phyloP scores from a whole-genome alignment of 2,113 vertebrate genomes.

The Martes martes region DNA sequence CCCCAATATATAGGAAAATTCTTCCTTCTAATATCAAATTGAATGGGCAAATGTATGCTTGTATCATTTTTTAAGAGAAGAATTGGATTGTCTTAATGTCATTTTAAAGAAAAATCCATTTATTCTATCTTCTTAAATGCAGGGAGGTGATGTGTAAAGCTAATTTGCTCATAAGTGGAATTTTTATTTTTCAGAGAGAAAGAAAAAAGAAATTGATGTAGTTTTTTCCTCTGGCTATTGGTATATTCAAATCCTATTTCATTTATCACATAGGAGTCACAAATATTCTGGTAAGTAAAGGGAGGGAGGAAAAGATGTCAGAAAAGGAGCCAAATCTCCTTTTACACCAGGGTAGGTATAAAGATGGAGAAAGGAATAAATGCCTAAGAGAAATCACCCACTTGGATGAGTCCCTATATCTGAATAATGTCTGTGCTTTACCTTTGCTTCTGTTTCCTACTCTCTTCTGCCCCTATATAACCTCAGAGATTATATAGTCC shows the following conservation, averaged over 20 bases:
- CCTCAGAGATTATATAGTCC: background rate
- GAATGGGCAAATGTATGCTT: background rate
- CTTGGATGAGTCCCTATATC: background rate
- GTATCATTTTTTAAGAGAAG: conserved; percentile 12
- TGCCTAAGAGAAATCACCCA: background rate
- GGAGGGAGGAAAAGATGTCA: background rate
- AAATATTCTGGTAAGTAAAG: background rate
- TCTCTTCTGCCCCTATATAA: background rate
- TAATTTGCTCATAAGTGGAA: background rate
- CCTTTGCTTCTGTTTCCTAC: background rate
- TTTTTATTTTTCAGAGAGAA: conserved; percentile 5
- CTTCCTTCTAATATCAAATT: background rate
- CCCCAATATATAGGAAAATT: background rate
- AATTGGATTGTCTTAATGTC: background rate
- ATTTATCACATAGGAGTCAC: background rate
- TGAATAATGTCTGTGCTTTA: background rate
- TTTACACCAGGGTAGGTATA: background rate
- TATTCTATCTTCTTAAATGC: background rate
- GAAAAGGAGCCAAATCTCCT: background rate
- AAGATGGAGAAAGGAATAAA: background rate
- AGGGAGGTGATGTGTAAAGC: background rate
- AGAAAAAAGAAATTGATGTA: background rate
- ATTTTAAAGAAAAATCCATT: conserved; percentile 42
- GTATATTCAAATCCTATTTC: background rate
- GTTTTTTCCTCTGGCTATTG: background rate